Percentiles rank a stretch among this genome's conserved stretches.
phyloP scores from a whole-genome alignment of 2,797 vertebrate species.

The Salmo trutta region DNA sequence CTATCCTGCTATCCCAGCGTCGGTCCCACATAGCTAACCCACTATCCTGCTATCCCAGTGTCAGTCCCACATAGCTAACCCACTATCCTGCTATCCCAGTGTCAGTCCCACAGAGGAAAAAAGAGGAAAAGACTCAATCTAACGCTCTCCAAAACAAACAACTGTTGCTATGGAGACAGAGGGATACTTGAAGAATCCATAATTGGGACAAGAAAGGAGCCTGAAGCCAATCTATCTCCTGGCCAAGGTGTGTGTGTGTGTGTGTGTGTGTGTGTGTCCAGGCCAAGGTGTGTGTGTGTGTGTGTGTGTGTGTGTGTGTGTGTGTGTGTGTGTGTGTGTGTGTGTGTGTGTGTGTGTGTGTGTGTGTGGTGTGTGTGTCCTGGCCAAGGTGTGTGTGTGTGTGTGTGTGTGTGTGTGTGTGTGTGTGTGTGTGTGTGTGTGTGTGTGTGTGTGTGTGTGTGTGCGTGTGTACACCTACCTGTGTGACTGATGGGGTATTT shows the following conservation, averaged over 20 bases:
- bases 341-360: background rate
- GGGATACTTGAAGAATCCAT: too few species aligned
- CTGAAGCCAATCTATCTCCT: too few species aligned
- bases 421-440: background rate
- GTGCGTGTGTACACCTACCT: background rate
- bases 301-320: background rate
- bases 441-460: conserved; percentile 1
- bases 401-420: conserved; percentile 4
- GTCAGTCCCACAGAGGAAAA: too few species aligned
- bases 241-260: background rate
- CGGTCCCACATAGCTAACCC: too few species aligned
- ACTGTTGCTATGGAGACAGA: too few species aligned
- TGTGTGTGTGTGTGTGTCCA: background rate
- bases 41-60: too few species aligned
- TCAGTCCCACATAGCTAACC: too few species aligned
- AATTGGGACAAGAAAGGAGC: too few species aligned
- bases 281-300: conserved; percentile 1
- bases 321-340: conserved; percentile 7
- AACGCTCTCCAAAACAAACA: too few species aligned
- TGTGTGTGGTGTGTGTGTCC: conserved; percentile 1
- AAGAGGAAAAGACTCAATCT: too few species aligned
- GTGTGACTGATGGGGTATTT: background rate
- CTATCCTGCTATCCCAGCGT: too few species aligned
- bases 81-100: too few species aligned
- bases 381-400: background rate